Base-by-base conservation (phyloP, 2,888 invertebrate genomes). In the Carabus problematicus region DNA sequence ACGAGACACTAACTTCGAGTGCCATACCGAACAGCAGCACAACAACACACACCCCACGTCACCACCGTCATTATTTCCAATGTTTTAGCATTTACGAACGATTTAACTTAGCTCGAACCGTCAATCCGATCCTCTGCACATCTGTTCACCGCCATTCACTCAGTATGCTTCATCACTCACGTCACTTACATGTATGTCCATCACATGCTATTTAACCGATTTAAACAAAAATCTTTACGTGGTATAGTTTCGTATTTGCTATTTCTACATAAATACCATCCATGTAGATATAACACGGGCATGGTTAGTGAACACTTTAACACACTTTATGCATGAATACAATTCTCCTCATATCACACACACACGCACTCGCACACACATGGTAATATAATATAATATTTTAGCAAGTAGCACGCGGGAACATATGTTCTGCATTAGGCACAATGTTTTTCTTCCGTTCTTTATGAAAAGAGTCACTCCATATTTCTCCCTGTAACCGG, bases 391-490 rank as follows among this genome's bases (percentile, higher is more conserved):
- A 63, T 63, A 63, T 63, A 63, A 67, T 60, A 67, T 67, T 67
- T 67, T 49, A 67, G 60, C 18, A 14, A 42, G 47, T 19, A 49
- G 18, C 29, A 3, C 3, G 14, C 52, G 49, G 16, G 14, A 67
- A 67, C 67, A 67, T 60, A 67, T 67, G 60, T 67, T 67, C 67
- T 67, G 67, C 67, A 67, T 67, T 67, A 67, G 60, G 67, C 42
- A 67, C 66, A 66, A 66, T 66, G 66, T 66, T 58, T n/a, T 66
- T 58, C 66, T 58, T 66, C 67, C 56, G 29, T 56, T 60, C 67
- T 67, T 67, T 67, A 67, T 59, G 67, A 67, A 67, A 59, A 60
- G 43, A 67, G 67, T 67, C 67, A 67, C 60, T 67, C 60, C 67
- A 67, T 67, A 67, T 60, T 67, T 67, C 60, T 67, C 60, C n/a